Evolutionary conservation across 2,888 invertebrate genomes (phyloP).

Genomic region (Allolobophora icterica): DNA sequence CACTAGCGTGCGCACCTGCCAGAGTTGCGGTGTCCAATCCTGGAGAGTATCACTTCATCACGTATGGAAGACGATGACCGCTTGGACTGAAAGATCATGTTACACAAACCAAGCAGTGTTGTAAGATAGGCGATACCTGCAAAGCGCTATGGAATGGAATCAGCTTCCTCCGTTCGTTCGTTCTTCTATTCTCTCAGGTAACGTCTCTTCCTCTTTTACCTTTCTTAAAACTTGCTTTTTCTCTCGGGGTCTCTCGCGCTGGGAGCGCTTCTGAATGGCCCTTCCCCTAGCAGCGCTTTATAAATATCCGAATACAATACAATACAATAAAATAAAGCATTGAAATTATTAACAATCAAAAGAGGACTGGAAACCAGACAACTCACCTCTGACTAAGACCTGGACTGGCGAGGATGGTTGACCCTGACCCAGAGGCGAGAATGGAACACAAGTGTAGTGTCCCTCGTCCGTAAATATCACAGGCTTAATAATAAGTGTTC

Average conservation of each 20-base stretch:
- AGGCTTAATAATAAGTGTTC: conserved; percentile 51
- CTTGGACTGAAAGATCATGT: background rate
- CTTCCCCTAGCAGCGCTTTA: too few relatives aligned
- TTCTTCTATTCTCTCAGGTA: too few relatives aligned
- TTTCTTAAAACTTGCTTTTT: too few relatives aligned
- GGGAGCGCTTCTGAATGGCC: too few relatives aligned
- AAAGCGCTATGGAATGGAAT: too few relatives aligned
- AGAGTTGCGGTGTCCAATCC: background rate
- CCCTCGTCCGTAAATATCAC: conserved; percentile 92
- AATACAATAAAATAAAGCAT: too few relatives aligned
- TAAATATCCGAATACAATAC: too few relatives aligned
- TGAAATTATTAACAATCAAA: background rate
- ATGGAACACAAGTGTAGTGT: conserved; percentile 91
- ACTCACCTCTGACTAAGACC: conserved; percentile 66
- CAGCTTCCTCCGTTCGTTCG: too few relatives aligned
- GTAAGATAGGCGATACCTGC: too few relatives aligned
- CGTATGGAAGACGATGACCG: background rate
- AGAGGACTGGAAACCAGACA: background rate
- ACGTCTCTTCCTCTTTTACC: too few relatives aligned
- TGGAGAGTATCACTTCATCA: background rate
- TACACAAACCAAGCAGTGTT: too few relatives aligned
- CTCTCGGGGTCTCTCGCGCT: too few relatives aligned
- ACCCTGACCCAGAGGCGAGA: conserved; percentile 91
- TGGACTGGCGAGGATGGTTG: conserved; percentile 86
- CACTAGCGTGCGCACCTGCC: background rate